Base-by-base conservation (phyloP, 2,113 vertebrate species). In the Phylloscopus whistleri region DNA sequence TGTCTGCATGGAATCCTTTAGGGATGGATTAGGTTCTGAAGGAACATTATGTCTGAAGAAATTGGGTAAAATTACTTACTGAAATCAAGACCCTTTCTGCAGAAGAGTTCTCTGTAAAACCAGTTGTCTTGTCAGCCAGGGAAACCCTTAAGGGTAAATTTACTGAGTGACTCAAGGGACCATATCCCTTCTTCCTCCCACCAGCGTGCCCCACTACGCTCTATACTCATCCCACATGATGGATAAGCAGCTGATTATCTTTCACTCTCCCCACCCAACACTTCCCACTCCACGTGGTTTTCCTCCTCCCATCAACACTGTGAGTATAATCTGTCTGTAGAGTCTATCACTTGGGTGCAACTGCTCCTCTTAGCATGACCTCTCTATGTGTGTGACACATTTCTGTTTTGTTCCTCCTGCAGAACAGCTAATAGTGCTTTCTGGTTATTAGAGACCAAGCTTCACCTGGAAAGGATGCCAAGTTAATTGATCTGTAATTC, bases 401-500 rank as follows among this genome's bases (percentile, higher is more conserved):
- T 87, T 76, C 60, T 87, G 60, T 2, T 76, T 69, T 44, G 27
- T 30, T 76, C 69, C 63, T 86, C 75, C 80, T 90, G 43, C 64
- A 85, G 74, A 93, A 84, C 14, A 48, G 26, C 75, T 91, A 26
- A 72, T 48, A 22, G 53, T 46, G 56, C 52, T 73, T 91, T 87
- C 89, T 95, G 91, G 68, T 68, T 94, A 75, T 72, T 81, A 92
- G 76, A 94, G 80, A 86, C 53, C 68, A 23, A 85, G 37, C 49
- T 94, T 90, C 79, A 88, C 84, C 56, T 93, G 87, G 44, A 93
- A 94, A 87, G 52, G 73, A 82, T 82, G 58, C 35, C 55, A 55
- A 85, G 59, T 94, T 96, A 96, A 96, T 94, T 95, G 93, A 93
- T 87, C 88, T 81, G 28, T 91, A 81, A 93, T 93, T 95, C 80